Base-by-base conservation (phyloP, 2,113 vertebrate genomes). In the Turnix velox region DNA sequence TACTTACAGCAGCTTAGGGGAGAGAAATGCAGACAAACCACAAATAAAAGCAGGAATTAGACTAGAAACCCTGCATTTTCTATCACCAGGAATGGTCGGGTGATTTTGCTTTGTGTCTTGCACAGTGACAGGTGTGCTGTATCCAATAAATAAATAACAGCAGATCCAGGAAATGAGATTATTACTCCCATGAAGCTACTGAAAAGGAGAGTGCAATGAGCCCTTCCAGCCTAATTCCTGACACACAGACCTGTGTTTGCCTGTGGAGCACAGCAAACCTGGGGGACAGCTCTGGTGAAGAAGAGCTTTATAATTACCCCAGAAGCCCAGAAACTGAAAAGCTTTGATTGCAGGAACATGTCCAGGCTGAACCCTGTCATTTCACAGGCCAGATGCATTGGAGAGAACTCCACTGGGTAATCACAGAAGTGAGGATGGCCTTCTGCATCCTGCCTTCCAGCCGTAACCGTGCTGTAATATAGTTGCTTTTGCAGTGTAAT, bases 401-500 rank as follows among this genome's bases (percentile, higher is more conserved):
- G 69, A 76, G 58, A 88, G 54, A 89, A 23, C 89, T 94, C 87
- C 81, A 14, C 54, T 85, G 93, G 77, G 91, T 83, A 93, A 96
- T 95, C 94, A 89, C 67, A 87, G 63, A 76, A 87, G 93, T 76
- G 81, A 93, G 91, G 95, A 80, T 91, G 81, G 89, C 93, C 86
- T 87, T 87, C 94, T 89, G 74, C 18, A 12, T 94, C 81, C 87
- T 91, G 89, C 91, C 92, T 94, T 84, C 84, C 81, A 87, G 91
- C 74, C 54, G 19, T 92, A 94, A 80, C 90, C 6, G 1, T 51
- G 75, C 90, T 88, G 82, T 84, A 92, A 87, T 95, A 63, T 28
- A 91, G 94, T 66, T 95, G 81, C 94, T 96, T 96, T 93, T 90
- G 89, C 82, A 66, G 78, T 87, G 89, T 96, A 96, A 96, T 96